A percentile compares a stretch with the other conserved stretches of the same genome.
Conservation (phyloP, 2,797 vertebrate genomes). For the Emys orbicularis region DNA sequence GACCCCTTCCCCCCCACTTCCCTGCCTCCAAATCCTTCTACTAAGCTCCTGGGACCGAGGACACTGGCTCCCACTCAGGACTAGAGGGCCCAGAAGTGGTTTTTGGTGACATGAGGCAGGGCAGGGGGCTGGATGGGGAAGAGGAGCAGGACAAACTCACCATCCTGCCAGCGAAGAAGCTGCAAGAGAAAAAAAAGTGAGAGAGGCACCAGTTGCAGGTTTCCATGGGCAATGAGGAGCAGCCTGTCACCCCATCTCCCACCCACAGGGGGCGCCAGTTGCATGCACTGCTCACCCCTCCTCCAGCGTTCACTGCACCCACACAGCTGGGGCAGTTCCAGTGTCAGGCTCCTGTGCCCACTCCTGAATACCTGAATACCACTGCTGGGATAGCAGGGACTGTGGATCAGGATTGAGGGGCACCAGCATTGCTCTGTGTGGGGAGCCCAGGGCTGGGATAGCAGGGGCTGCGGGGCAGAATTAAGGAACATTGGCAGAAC, state of each 20-base stretch:
- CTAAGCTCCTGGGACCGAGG: neutral
- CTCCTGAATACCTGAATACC: too few relatives aligned
- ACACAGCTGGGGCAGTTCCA: neutral
- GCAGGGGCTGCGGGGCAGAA: too few relatives aligned
- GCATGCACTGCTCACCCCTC: neutral
- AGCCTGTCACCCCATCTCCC: neutral
- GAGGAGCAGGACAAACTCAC: constrained; percentile 29
- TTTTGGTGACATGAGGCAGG: neutral
- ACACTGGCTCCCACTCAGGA: neutral
- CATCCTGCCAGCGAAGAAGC: constrained; percentile 19
- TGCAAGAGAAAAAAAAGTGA: neutral
- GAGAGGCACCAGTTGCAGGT: neutral
- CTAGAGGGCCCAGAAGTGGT: neutral
- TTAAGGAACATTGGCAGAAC: neutral
- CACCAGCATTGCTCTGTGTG: too few relatives aligned
- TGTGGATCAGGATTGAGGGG: too few relatives aligned
- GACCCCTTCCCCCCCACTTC: too few relatives aligned
- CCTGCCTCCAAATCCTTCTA: too few relatives aligned
- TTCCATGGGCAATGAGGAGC: fast-evolving
- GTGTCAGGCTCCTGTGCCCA: neutral
- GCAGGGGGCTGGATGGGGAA: neutral
- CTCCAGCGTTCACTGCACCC: neutral
- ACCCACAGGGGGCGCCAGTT: neutral
- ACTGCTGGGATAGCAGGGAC: neutral
- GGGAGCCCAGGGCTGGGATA: too few relatives aligned